phyloP scores from a whole-genome alignment of 2,797 vertebrate species.

The Chiroxiphia lanceolata region DNA sequence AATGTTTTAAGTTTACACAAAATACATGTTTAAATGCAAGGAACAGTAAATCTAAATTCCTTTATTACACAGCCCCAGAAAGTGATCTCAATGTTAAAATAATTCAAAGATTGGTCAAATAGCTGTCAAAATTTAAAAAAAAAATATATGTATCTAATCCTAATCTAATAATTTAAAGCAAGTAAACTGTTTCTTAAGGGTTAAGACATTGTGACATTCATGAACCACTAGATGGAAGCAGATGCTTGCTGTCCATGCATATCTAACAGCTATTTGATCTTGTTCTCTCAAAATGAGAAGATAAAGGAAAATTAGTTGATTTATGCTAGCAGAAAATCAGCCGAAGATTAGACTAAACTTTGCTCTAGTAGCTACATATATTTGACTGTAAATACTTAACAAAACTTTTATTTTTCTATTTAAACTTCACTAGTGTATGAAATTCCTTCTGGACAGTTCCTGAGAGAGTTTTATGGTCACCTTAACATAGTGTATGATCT shows the following conservation, averaged over 20 bases:
- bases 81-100: neutral
- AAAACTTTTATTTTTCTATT: neutral
- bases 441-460: slow-evolving; percentile 91
- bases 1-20: neutral
- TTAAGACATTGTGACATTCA: neutral
- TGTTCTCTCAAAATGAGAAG: neutral
- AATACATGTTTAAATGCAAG: neutral
- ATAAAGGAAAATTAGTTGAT: neutral
- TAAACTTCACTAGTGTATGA: slow-evolving; percentile 86
- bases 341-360: neutral
- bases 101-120: neutral
- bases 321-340: neutral
- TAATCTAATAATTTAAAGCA: neutral
- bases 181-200: neutral
- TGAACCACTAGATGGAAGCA: slow-evolving; percentile 74
- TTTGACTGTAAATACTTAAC: neutral
- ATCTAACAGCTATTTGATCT: neutral
- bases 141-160: neutral
- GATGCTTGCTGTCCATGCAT: neutral
- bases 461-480: slow-evolving; percentile 91
- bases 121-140: neutral
- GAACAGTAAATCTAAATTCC: neutral
- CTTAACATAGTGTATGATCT: slow-evolving; percentile 96
- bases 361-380: neutral
- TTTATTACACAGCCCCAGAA: neutral